Base-by-base conservation (phyloP, 2,888 invertebrate species). In the Xylota segnis region DNA sequence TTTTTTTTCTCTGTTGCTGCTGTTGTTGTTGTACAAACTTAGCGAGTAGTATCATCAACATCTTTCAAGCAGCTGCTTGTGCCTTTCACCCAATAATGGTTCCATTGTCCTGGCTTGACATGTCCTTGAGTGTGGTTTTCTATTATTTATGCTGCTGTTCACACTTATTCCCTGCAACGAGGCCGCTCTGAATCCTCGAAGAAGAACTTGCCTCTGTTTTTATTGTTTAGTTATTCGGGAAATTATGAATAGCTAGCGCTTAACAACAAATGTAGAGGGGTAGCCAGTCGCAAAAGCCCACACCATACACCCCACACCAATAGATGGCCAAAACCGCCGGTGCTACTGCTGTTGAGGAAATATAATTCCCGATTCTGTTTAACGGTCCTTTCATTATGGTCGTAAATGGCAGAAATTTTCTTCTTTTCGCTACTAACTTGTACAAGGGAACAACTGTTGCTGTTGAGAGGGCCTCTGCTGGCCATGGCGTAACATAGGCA, bases 211-310 rank as follows among this genome's bases (percentile, higher is more conserved):
- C n/a, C 14, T 74, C 54, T 66, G 61, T 65, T 71, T 65, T 61
- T 59, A 81, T 76, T 86, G 71, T 81, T 61, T 70, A 71, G 75
- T 77, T 72, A 71, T 71, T 45, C n/a, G 59, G 40, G 18, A 77
- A 82, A 82, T 77, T 86, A 77, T 82, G 76, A 86, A 81, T 72
- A 77, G 72, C 81, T 72, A 77, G 72, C 81, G 54, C 86, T 82
- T 72, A 72, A 66, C 72, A 71, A 63, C 47, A 72, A 86, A 74
- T 86, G 63, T 71, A 40, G 34, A 34, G 27, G 12, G 37, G 1
- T 14, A 58, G 18, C 14, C 3, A 23, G 23, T 23, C 23, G 23
- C 23, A 23, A 23, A n/a, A 23, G 23, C 68, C 14, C 27, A 34
- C 6, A 18, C 12, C 72, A 50, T 16, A 50, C n/a, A 2, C 12